Base-by-base conservation (phyloP, 2,888 invertebrate genomes). In the Eupithecia exiguata region DNA sequence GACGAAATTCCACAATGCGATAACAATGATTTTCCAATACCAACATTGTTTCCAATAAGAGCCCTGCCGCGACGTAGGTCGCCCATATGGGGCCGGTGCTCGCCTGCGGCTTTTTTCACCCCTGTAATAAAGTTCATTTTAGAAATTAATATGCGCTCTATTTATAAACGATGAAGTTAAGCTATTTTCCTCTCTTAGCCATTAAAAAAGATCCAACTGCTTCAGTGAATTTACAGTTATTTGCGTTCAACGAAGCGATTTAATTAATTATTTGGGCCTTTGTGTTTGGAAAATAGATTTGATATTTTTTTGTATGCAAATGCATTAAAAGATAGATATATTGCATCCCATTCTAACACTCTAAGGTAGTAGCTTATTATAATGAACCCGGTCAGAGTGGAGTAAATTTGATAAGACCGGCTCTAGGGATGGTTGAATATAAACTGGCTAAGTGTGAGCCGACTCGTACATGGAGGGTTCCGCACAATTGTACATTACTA, bases 11-110 rank as follows among this genome's bases (percentile, higher is more conserved):
- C 86, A 84, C 81, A 82, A 84, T 83, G 87, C 87, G 87, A 92
- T 92, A 92, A 92, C 91, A 89, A 90, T 90, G 87, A 90, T 90
- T 91, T 89, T 91, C 89, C 89, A 91, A 91, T 91, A 91, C 88
- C 85, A 25, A 66, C 16, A 38, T 36, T 87, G 87, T 70, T 84
- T 84, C 86, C 87, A 86, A 88, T 89, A 91, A 85, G 85, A 85
- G 82, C 77, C 76, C 74, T 73, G 76, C 77, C 77, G 78, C 72
- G 53, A 61, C 35, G 43, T 46, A 69, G 66, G 69, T 35, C 58
- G 35, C 35, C 36, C 38, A 69, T 43, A 61, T 61, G 46, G 53
- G 71, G 66, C 25, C 66, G 78, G 62, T 9, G 7, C 40, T 66
- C 1, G 62, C 72, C 68, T n/a, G 38, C 21, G 35, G 69, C 25